Evolutionary conservation across 2,888 invertebrate genomes (phyloP).

Genomic region (Cremastinae sp.): DNA sequence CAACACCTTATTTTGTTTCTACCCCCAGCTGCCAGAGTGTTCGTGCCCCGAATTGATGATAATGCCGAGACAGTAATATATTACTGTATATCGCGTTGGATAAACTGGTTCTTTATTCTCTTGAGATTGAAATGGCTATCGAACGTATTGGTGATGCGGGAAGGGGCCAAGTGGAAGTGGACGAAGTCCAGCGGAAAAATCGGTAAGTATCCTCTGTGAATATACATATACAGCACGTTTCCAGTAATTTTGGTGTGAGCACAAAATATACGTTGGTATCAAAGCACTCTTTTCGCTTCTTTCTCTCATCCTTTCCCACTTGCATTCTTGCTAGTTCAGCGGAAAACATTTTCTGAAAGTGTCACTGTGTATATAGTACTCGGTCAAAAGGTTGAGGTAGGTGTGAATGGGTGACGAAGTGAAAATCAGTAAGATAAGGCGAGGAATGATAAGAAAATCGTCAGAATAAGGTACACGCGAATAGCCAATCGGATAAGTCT

Average conservation of each 20-base stretch:
- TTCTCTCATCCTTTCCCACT: not conserved
- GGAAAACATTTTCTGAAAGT: slow-evolving; percentile 23
- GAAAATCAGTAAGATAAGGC: slow-evolving; percentile 14
- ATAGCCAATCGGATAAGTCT: slow-evolving; percentile 12
- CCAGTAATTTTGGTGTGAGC: slow-evolving; percentile 31
- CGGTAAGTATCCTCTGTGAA: too few relatives aligned
- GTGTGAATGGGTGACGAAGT: not conserved
- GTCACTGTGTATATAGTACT: not conserved
- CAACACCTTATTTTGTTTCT: slow-evolving; percentile 25
- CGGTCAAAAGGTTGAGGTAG: not conserved
- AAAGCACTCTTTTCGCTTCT: not conserved
- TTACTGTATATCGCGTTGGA: slow-evolving; percentile 9
- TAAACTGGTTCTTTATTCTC: slow-evolving; percentile 22
- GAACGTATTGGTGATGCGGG: not conserved
- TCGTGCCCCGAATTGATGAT: slow-evolving; percentile 25
- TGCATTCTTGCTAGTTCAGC: slow-evolving; percentile 32
- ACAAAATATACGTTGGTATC: slow-evolving; percentile 16
- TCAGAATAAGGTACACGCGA: slow-evolving; percentile 5
- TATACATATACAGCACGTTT: not conserved
- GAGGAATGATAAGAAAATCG: slow-evolving; percentile 34
- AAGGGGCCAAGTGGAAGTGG: not conserved
- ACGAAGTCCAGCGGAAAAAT: not conserved
- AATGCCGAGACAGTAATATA: not conserved
- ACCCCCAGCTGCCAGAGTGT: slow-evolving; percentile 11
- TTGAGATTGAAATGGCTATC: slow-evolving; percentile 29